phyloP scores from a whole-genome alignment of 2,888 invertebrate species.

The Frankliniella intonsa region DNA sequence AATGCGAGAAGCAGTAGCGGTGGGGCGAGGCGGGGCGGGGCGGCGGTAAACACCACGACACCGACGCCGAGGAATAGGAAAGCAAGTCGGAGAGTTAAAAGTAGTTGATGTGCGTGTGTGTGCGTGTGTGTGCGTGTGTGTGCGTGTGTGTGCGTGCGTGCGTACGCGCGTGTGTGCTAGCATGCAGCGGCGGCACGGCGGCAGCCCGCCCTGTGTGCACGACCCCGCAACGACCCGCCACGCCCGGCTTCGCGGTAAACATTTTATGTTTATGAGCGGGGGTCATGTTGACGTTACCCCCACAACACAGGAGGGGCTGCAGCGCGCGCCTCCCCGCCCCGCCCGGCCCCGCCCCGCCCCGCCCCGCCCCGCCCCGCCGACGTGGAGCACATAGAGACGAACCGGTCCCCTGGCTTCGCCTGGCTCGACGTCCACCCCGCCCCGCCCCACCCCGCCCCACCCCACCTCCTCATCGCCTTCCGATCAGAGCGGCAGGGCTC shows the following conservation, averaged over 20 bases:
- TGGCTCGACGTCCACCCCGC: background rate
- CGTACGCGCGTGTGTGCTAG: background rate
- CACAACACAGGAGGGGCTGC: background rate
- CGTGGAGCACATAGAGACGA: too few relatives aligned
- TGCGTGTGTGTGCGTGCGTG: background rate
- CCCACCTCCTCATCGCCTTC: too few relatives aligned
- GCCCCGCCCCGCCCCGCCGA: background rate
- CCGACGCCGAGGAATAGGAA: background rate
- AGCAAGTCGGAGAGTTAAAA: background rate
- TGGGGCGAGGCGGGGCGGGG: background rate
- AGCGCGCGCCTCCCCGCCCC: background rate
- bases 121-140: background rate
- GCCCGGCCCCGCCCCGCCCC: background rate
- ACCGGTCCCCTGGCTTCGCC: too few relatives aligned
- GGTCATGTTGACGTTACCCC: slow-evolving; percentile 21
- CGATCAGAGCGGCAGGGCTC: too few relatives aligned
- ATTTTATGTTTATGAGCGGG: slow-evolving; percentile 17
- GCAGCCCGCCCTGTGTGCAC: background rate
- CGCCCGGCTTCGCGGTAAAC: slow-evolving; percentile 13
- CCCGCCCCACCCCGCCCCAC: background rate
- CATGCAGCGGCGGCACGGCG: background rate
- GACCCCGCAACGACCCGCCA: background rate
- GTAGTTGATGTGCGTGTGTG: background rate
- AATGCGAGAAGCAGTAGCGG: background rate
- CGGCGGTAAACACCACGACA: background rate